Base-by-base conservation (phyloP, 2,113 vertebrate genomes). In the Sula dactylatra region DNA sequence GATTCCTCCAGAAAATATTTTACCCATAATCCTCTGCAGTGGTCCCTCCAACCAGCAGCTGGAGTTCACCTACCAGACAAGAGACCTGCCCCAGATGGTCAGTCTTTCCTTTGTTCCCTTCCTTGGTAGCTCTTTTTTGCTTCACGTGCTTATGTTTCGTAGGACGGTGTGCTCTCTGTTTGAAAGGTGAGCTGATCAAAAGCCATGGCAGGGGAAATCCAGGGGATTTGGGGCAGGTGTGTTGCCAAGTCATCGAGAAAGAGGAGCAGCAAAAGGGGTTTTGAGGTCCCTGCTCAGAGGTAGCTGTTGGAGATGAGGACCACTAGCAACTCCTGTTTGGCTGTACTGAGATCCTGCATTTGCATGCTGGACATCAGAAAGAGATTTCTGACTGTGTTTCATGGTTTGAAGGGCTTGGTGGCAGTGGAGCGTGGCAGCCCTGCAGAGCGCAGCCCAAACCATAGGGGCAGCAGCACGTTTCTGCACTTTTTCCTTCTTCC, bases 51-150 rank as follows among this genome's bases (percentile, higher is more conserved):
- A 97, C 91, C 99, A 99, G 95, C 98, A 98, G 96, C 98, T 99
- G 90, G 99, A 99, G 24, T 99, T 99, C 87, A 99, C 99, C 10
- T 99, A 98, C 94, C 99, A 99, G 96, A 99, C 97, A 26, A 98
- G 99, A 97, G 98, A 99, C 52, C 97, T 98, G 31, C 99, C 99
- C 36, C 98, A 98, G 73, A 98, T 99, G 99, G 98, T 98, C 40
- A 74, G 98, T 77, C 79, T 74, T 44, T 32, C 42, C 55, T 69
- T 74, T 56, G 31, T 34, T 64, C 45, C 10, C 5, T 36, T 52
- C n/a, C 16, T 59, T 47, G 34, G 18, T 45, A 36, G 65, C 52
- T 55, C 16, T 42, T 36, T 49, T 55, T 70, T 32, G 42, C 21
- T 44, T 72, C 26, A 10, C 1, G 0, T 42, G 20, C 25, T 76